Evolutionary conservation across 2,888 invertebrate species (phyloP), one percentile per base, ranked within the genome.

Genomic region (Coelopa pilipes): DNA sequence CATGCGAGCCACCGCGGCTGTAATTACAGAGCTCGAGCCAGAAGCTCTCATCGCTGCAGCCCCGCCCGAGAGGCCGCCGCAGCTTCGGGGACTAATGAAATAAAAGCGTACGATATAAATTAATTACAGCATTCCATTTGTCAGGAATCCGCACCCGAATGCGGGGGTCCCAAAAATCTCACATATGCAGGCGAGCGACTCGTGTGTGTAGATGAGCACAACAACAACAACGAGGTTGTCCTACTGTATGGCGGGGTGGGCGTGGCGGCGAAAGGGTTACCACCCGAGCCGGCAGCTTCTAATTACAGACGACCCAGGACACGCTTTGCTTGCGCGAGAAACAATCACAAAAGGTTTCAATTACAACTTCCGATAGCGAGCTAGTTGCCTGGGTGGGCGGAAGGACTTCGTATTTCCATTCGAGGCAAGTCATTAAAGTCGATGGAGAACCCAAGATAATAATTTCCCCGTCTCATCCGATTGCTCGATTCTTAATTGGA

Each of bases 91-190:
- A 71, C 70, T 79, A 78, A 78, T 76, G 77, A 74, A 76, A 77
- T 78, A 76, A 78, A 76, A 79, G 78, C 77, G 75, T 75, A 78
- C 76, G 77, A 80, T 78, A 79, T 80, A 80, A 80, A 80, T 80
- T 80, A 80, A 80, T 80, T 80, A 80, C 77, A 80, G 79, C 78
- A 79, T 80, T 80, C 80, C 80, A 80, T 80, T 80, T 80, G 75
- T 57, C 49, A 13, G 70, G 70, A 74, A 70, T 74, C 74, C 74
- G 50, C 49, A 50, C 67, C n/a, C 34, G 47, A 46, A 10, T 21
- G 11, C 1, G 10, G 63, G 45, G 60, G 46, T 49, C n/a, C 49
- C 60, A 71, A 73, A 73, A 53, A 73, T 69, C 55, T 49, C 63
- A 73, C 73, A 73, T 73, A 73, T 70, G 69, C 19, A 69, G 19